Base-by-base conservation (phyloP, 1,140 invertebrate species). In the Thrips palmi region DNA sequence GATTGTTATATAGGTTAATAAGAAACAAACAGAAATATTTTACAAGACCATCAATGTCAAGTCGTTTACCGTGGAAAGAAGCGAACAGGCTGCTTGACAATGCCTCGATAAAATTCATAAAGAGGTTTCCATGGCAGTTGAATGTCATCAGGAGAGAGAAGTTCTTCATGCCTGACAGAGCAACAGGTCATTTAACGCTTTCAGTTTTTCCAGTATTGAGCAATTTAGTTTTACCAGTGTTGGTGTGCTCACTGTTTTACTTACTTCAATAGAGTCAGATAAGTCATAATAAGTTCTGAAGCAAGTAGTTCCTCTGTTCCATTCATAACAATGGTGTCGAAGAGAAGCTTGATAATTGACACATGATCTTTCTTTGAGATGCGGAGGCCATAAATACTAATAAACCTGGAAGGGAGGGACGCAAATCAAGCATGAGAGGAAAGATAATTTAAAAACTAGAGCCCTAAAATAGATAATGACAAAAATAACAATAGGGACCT, bases 291-390 rank as follows among this genome's bases (percentile, higher is more conserved):
- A 59, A 78, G 78, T 50, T 74, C 73, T 44, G 70, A 67, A 21
- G 79, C 60, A 42, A 67, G 64, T 41, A 75, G 67, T 52, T 91
- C 82, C 27, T 87, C 46, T 83, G 68, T 39, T 79, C 73, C 47
- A 78, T 77, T 8, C 71, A 68, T 4, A 85, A 53, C 23, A 88
- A 51, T 52, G n/a, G n/a, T n/a, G n/a, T 87, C 76, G 55, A 77
- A 85, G 33, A 80, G 64, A 24, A 93, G 52, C 50, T 86, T 77
- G n/a, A 94, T 71, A 15, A 94, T 68, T n/a, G 64, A 53, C 17
- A 94, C 68, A 53, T 96, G 88, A 55, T 93, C 87, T 48, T 82
- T 74, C 59, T 92, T 93, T 2, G 74, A 74, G 58, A 94, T 91
- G 50, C 82, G 83, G 42, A 77, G 54, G 10, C 83, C 83, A 64